phyloP scores from a whole-genome alignment of 2,113 vertebrate species.

The Rhinoptilus africanus region DNA sequence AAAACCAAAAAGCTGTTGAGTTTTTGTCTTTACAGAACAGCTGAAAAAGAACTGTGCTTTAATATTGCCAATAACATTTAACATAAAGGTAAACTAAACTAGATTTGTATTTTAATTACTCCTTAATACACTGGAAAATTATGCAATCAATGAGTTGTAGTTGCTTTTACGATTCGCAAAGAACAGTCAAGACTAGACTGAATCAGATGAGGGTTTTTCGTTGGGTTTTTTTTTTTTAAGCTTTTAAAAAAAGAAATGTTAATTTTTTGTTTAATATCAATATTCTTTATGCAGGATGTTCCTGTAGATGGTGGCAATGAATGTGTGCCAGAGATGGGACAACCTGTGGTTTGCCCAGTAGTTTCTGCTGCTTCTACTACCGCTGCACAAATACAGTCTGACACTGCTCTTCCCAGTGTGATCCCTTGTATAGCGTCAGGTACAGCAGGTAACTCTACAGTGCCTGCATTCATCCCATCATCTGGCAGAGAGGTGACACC shows the following conservation, averaged over 20 bases:
- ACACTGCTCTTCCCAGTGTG: neutral
- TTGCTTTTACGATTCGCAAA: neutral
- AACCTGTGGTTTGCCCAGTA: neutral
- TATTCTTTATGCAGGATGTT: constrained; percentile 47
- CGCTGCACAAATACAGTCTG: neutral
- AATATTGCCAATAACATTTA: neutral
- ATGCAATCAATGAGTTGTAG: neutral
- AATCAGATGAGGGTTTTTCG: neutral
- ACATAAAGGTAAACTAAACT: neutral
- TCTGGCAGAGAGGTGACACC: constrained; percentile 20
- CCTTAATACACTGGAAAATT: neutral
- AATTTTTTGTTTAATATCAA: neutral
- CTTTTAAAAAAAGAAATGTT: neutral
- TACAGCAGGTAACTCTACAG: neutral
- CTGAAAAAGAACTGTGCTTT: neutral
- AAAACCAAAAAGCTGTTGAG: neutral
- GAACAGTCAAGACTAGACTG: neutral
- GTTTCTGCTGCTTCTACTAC: neutral
- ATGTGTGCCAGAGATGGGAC: constrained; percentile 8
- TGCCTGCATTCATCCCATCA: neutral
- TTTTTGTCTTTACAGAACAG: neutral
- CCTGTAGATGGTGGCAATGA: neutral
- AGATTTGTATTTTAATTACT: neutral
- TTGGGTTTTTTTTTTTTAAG: neutral
- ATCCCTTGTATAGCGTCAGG: neutral